These are phyloP conservation scores for Steinernema carpocapsae DNA, from an alignment of 2,888 invertebrate species.

Conservation along the genomic window DNA sequence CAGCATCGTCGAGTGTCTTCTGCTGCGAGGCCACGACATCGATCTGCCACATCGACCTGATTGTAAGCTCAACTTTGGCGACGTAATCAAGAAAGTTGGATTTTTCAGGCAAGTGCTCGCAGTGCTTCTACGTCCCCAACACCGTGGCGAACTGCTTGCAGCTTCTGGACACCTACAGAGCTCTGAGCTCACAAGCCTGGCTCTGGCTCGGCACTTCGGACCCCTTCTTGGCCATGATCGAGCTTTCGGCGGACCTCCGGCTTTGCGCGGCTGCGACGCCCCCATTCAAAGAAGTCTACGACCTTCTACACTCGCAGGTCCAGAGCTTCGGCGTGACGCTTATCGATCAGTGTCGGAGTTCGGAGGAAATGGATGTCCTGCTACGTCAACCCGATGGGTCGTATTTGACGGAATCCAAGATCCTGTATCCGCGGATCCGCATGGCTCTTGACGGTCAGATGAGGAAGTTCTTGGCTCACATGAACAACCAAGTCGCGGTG, in stretches of 20 bases:
- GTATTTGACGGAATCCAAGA: constrained; percentile 34
- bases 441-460: constrained; percentile 55
- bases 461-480: constrained; percentile 42
- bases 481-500: constrained; percentile 41
- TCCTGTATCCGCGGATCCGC: constrained; percentile 52
- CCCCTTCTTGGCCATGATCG: constrained; percentile 51
- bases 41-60: constrained; percentile 33
- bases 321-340: constrained; percentile 50
- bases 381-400: constrained; percentile 39
- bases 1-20: constrained; percentile 64
- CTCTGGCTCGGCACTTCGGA: constrained; percentile 60
- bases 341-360: constrained; percentile 54
- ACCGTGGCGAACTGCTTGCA: constrained; percentile 28
- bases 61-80: background rate
- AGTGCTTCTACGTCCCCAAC: constrained; percentile 41
- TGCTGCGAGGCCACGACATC: constrained; percentile 67
- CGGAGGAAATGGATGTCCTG: constrained; percentile 52
- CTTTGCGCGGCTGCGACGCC: constrained; percentile 41
- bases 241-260: constrained; percentile 50
- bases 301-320: constrained; percentile 47
- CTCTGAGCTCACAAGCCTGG: constrained; percentile 53
- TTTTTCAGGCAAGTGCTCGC: constrained; percentile 40
- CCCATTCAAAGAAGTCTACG: constrained; percentile 47
- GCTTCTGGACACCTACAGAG: constrained; percentile 53
- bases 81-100: too few relatives aligned